Evolutionary conservation across 2,888 invertebrate species (phyloP), one percentile per base, ranked within the genome.

Genomic region (Calameuta pallipes): DNA sequence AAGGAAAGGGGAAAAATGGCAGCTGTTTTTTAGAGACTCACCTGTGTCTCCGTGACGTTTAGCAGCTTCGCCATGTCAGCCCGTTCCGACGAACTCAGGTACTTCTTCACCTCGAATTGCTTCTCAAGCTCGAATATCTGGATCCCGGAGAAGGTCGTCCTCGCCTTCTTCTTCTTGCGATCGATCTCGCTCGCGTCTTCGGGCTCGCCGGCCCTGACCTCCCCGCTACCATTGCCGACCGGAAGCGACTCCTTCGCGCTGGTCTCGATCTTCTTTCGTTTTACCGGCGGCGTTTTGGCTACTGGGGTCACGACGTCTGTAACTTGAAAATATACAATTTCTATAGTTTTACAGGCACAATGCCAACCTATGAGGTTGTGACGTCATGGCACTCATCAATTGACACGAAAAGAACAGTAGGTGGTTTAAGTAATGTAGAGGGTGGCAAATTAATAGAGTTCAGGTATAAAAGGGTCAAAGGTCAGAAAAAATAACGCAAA

Each of bases 101-200:
- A 98, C 93, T 98, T 98, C 93, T 98, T 98, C 86, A 97, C 94
- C 91, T 98, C 98, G 90, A 98, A 98, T 92, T 98, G 96, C 90
- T 98, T 97, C 93, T 98, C 98, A 92, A 99, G 93, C 92, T 98
- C 98, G 92, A 98, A 98, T 91, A 98, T 98, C 93, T 98, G 98
- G 76, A 98, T 92, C 2, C 98, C 98, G 0, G 98, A 98, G 93
- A 98, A 98, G 34, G 98, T 98, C 35, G 98, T 98, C 81, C 98
- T 93, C 0, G 98, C 98, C 90, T 98, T 98, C 92, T 97, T 97
- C 90, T 95, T 94, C 88, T 95, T 95, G 82, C 93, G 92, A 84
- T 94, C 93, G 79, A 90, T 86, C 76, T 84, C 78, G 83, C 91
- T 92, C 82, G 93, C 92, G 80, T 93, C 92, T 83, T 94, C 94